Evolutionary conservation across 2,888 invertebrate species (phyloP).

Genomic region (Flexamia atlantica): DNA sequence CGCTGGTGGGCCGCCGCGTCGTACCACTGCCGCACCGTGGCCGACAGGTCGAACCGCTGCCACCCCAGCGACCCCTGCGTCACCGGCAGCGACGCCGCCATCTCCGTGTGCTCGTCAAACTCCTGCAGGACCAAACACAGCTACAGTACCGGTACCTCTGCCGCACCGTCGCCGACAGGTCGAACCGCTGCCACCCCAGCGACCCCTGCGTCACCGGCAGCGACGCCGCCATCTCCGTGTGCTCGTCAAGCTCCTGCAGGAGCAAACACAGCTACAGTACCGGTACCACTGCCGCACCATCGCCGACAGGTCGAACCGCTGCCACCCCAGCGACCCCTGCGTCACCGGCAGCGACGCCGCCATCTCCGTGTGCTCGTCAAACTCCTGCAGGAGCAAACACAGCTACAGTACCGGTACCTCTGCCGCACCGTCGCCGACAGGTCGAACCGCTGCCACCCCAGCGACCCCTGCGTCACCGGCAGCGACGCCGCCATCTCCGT

Average conservation of each 20-base stretch:
- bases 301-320: conserved; percentile 89
- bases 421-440: conserved; percentile 86
- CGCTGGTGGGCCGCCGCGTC: conserved; percentile 76
- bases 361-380: conserved; percentile 79
- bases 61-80: conserved; percentile 85
- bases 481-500: conserved; percentile 79
- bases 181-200: conserved; percentile 92
- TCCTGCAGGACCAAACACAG: conserved; percentile 74
- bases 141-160: no score
- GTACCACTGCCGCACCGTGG: conserved; percentile 87
- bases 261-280: conserved; percentile 41
- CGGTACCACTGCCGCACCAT: conserved; percentile 89
- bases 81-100: conserved; percentile 78
- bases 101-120: conserved; percentile 79
- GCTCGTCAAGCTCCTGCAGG: conserved; percentile 78
- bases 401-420: no score
- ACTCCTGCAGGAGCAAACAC: conserved; percentile 75
- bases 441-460: conserved; percentile 94
- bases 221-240: conserved; percentile 79
- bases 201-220: conserved; percentile 80
- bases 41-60: conserved; percentile 92
- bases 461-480: conserved; percentile 79
- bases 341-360: conserved; percentile 79
- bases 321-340: conserved; percentile 87
- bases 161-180: conserved; percentile 87